Conservation (phyloP, 2,797 vertebrate species). For the Myotis planiceps region DNA sequence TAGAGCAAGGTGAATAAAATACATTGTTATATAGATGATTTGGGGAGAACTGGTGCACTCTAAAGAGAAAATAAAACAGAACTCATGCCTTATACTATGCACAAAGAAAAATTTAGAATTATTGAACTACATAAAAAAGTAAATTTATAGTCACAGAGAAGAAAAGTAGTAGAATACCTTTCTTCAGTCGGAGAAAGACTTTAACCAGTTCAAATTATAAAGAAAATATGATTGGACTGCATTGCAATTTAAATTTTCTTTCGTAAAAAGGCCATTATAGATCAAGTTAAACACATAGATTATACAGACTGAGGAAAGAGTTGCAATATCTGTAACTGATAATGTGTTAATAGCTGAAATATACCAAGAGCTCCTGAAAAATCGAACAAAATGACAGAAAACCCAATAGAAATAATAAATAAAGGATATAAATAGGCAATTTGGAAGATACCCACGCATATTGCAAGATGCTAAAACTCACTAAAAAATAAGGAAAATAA, state of each 20-base stretch:
- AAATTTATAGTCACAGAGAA: neutral
- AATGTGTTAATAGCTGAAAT: neutral
- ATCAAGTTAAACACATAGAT: neutral
- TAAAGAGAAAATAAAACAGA: neutral
- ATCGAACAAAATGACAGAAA: neutral
- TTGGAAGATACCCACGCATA: neutral
- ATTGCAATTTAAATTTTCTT: neutral
- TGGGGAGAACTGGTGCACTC: neutral
- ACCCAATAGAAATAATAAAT: neutral
- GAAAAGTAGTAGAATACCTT: neutral
- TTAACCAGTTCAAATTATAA: neutral
- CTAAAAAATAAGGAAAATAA: too few species aligned
- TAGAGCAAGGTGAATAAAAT: neutral
- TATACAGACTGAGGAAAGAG: neutral
- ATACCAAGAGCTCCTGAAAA: neutral
- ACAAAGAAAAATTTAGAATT: neutral
- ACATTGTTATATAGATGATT: neutral
- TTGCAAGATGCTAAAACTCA: too few species aligned
- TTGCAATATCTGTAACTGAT: neutral
- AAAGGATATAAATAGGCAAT: neutral
- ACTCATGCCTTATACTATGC: neutral
- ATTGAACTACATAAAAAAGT: neutral
- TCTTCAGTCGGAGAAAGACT: neutral
- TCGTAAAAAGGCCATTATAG: neutral
- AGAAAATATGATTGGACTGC: neutral